These are phyloP conservation scores for Nothocercus nigrocapillus DNA, from an alignment of 2,113 vertebrate genomes.

Conservation along the genomic window DNA sequence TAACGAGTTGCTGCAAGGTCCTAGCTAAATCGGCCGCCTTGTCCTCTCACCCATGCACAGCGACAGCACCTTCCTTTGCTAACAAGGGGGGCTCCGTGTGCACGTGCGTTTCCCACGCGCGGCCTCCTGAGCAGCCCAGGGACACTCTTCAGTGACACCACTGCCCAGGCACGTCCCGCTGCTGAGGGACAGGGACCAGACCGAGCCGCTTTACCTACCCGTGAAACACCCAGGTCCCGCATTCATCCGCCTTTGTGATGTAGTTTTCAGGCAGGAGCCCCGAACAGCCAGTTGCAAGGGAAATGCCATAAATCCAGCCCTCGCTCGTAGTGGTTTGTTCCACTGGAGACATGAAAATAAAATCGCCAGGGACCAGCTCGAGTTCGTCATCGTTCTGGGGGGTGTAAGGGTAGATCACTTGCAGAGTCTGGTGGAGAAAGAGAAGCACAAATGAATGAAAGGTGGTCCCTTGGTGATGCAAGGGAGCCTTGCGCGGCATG, in stretches of 20 bases:
- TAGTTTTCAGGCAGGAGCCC: slow-evolving; percentile 98
- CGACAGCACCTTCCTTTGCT: not conserved
- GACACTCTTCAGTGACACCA: not conserved
- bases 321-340: slow-evolving; percentile 94
- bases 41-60: not conserved
- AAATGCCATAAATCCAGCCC: slow-evolving; percentile 95
- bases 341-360: slow-evolving; percentile 94
- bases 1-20: not conserved
- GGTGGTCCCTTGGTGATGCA: not conserved
- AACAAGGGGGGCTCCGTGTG: not conserved
- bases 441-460: not conserved
- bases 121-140: not conserved
- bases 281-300: slow-evolving; percentile 89
- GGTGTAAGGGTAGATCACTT: slow-evolving; percentile 95
- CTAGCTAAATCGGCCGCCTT: not conserved
- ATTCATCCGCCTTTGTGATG: slow-evolving; percentile 92
- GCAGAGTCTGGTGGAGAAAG: slow-evolving; percentile 85
- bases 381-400: slow-evolving; percentile 97
- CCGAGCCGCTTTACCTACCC: slow-evolving; percentile 79
- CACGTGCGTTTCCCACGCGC: not conserved
- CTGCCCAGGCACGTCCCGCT: not conserved
- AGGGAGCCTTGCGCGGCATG: not conserved
- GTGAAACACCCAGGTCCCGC: slow-evolving; percentile 96
- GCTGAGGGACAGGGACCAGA: rapidly evolving
- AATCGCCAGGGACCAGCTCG: slow-evolving; percentile 92